Conservation (phyloP, 2,888 invertebrate genomes). For the Lordiphosa fenestrarum region DNA sequence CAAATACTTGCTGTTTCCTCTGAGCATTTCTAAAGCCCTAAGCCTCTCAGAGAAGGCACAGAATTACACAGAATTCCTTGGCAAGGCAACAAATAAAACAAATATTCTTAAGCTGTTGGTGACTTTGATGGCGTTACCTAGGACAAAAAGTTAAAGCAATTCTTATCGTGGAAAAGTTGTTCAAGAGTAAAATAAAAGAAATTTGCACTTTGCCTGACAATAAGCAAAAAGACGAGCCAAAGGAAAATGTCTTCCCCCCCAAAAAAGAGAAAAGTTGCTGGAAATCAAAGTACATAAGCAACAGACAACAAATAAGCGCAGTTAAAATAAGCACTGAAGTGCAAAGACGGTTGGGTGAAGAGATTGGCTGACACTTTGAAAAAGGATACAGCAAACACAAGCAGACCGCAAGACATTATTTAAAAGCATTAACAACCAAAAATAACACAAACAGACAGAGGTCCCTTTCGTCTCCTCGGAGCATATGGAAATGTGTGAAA, state of each 20-base stretch:
- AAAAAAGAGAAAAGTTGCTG: conserved; percentile 39
- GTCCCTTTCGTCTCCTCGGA: conserved; percentile 10
- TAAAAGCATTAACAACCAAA: conserved; percentile 47
- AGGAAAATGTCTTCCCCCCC: conserved; percentile 13
- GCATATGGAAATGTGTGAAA: conserved; percentile 58
- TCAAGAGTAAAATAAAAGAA: conserved; percentile 7
- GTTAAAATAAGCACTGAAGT: conserved; percentile 36
- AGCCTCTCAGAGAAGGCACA: too few relatives aligned
- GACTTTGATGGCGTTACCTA: too few relatives aligned
- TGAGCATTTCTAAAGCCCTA: too few relatives aligned
- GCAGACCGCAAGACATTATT: conserved; percentile 43
- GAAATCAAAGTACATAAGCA: conserved; percentile 58
- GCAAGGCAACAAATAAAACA: too few relatives aligned
- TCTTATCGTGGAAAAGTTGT: too few relatives aligned
- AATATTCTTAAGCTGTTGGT: too few relatives aligned
- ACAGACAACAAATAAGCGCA: conserved; percentile 53
- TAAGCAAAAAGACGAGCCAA: conserved; percentile 2
- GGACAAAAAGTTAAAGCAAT: too few relatives aligned
- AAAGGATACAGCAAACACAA: conserved; percentile 42
- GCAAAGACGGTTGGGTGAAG: not conserved
- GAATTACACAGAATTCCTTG: too few relatives aligned
- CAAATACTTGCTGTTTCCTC: too few relatives aligned
- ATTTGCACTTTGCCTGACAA: conserved; percentile 23
- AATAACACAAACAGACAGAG: conserved; percentile 26
- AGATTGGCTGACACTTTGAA: conserved; percentile 44